phyloP scores from a whole-genome alignment of 1,140 invertebrate genomes.

The Caerostris extrusa region DNA sequence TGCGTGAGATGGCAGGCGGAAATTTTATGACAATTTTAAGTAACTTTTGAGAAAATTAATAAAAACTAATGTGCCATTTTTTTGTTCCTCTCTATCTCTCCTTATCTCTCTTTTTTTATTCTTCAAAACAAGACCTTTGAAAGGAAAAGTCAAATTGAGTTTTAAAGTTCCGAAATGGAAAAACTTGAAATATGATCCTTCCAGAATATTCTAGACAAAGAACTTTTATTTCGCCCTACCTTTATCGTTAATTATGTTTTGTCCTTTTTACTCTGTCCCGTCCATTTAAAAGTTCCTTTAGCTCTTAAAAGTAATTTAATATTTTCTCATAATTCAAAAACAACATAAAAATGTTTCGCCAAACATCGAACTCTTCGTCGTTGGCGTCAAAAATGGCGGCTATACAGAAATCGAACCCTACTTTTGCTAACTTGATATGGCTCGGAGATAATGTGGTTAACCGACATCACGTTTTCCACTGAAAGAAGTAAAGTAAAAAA shows the following conservation, averaged over 20 bases:
- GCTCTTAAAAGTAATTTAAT: slow-evolving; percentile 42
- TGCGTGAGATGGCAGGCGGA: too few relatives aligned
- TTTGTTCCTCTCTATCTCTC: too few relatives aligned
- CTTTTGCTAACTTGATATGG: slow-evolving; percentile 49
- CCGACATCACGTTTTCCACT: slow-evolving; percentile 3
- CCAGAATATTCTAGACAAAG: neutral
- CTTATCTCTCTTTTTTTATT: neutral
- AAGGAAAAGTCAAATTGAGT: neutral
- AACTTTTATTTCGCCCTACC: neutral
- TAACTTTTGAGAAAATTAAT: slow-evolving; percentile 26
- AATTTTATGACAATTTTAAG: slow-evolving; percentile 57
- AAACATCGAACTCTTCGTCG: neutral
- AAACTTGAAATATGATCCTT: slow-evolving; percentile 38
- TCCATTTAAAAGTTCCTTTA: slow-evolving; percentile 39
- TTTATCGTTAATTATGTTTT: neutral
- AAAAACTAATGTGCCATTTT: slow-evolving; percentile 25
- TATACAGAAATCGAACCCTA: slow-evolving; percentile 39
- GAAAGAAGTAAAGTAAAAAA: neutral
- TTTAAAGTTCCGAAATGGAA: slow-evolving; percentile 6
- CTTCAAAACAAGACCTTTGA: neutral
- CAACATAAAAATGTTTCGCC: neutral
- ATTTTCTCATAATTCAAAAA: slow-evolving; percentile 45
- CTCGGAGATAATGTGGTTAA: slow-evolving; percentile 32
- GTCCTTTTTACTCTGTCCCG: neutral
- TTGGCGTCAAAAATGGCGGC: neutral